Conservation (phyloP, 92 coral and sea anemone species). For the Palythoa grandiflora region DNA sequence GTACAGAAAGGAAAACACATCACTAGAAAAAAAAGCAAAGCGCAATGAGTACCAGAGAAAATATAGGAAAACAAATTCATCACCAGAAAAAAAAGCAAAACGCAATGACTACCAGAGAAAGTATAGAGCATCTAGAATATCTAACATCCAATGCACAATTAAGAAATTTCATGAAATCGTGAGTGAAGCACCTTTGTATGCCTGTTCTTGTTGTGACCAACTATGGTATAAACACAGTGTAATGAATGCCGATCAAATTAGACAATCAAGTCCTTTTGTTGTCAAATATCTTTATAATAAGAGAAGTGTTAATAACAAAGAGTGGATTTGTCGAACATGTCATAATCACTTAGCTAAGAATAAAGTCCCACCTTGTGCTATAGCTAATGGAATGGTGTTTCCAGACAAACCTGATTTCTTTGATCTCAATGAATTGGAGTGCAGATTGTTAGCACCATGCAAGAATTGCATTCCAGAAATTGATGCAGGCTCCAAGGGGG, state of each 20-base stretch:
- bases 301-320: background rate
- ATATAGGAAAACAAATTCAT: slow-evolving; percentile 10
- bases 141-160: slow-evolving; percentile 9
- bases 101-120: slow-evolving; percentile 26
- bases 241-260: too few relatives aligned
- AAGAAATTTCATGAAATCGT: slow-evolving; percentile 20
- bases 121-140: slow-evolving; percentile 20
- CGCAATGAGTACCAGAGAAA: slow-evolving; percentile 47
- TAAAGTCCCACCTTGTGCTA: background rate
- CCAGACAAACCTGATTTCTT: background rate
- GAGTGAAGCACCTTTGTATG: slow-evolving; percentile 61
- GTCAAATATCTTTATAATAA: too few relatives aligned
- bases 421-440: background rate
- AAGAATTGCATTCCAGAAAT: background rate
- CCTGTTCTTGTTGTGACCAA: slow-evolving; percentile 73
- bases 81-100: slow-evolving; percentile 36
- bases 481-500: too few relatives aligned
- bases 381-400: background rate
- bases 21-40: slow-evolving; percentile 20
- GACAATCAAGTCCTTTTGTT: too few relatives aligned
- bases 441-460: background rate
- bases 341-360: background rate
- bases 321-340: background rate
- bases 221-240: slow-evolving; percentile 72
- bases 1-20: slow-evolving; percentile 54